Base-by-base conservation (phyloP, 2,797 vertebrate species). In the Denticeps clupeoides region DNA sequence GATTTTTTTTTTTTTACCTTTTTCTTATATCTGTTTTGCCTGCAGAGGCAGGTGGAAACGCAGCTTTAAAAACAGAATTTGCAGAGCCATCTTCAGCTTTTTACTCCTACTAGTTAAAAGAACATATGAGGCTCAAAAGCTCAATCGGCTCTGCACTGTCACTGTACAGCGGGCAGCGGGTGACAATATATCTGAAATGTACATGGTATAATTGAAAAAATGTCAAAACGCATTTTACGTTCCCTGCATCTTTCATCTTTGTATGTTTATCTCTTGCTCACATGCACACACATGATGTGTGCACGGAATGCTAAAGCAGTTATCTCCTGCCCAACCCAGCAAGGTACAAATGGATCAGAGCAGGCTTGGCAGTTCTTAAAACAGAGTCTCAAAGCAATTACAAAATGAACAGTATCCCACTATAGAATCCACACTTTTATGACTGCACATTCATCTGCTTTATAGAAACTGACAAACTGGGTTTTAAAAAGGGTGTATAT, bases 331-430 rank as follows among this genome's bases (percentile, higher is more conserved):
- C 21, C 29, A 44, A 45, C 43, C 45, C 60, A 46, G 56, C 28
- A 26, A 38, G 15, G 21, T 8, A 19, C 25, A 45, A 51, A 56
- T 42, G 42, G 59, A 65, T 38, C 28, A 59, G 28, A 16, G 21
- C 43, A 49, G 48, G 57, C 25, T 8, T 31, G 46, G 51, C 45
- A 58, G 22, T 64, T 65, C 45, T 55, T 68, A 57, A 66, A 65
- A 44, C 38, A 27, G 18, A 64, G 61, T 53, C 59, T 70, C 64
- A 41, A 38, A 62, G 58, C 64, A 74, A 74, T 73, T 73, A 69
- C 4, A 57, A 42, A 35, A 46, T 57, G 58, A 64, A 69, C 60
- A 57, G 63, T 58, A 51, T 61, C 45, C 56, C 51, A 51, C 60
- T 47, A 65, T 46, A 59, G 41, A 42, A 60, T 12, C 23, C 22